Evolutionary conservation across 2,888 invertebrate genomes (phyloP).

Genomic region (Julus scanicus): DNA sequence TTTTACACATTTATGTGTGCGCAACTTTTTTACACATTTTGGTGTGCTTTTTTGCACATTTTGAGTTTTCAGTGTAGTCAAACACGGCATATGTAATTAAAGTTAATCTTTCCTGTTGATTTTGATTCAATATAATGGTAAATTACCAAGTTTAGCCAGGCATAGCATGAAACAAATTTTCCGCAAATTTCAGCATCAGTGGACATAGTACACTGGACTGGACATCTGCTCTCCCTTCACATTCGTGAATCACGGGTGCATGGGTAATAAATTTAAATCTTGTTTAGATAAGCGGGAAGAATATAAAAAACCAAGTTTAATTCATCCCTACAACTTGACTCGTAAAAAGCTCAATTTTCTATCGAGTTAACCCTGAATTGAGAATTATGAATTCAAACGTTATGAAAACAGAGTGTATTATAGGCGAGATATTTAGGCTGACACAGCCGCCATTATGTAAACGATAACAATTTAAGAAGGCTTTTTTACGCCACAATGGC

Average conservation of each 20-base stretch:
- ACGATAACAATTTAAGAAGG: slow-evolving; percentile 36
- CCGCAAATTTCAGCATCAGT: not conserved
- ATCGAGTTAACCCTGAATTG: slow-evolving; percentile 48
- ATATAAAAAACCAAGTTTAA: not conserved
- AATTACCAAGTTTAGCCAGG: no score
- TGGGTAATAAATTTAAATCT: slow-evolving; percentile 14
- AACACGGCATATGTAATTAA: not conserved
- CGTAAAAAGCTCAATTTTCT: slow-evolving; percentile 44
- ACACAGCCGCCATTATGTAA: slow-evolving; percentile 23
- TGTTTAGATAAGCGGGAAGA: not conserved
- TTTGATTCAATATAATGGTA: no score
- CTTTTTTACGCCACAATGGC: slow-evolving; percentile 27
- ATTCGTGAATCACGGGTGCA: not conserved
- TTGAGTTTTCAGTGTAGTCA: no score
- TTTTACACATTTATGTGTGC: not conserved
- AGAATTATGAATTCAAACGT: slow-evolving; percentile 43
- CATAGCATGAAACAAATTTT: not conserved
- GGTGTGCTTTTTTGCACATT: no score
- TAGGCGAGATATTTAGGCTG: slow-evolving; percentile 41
- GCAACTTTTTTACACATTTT: no score
- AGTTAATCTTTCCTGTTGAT: no score
- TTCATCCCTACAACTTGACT: slow-evolving; percentile 20
- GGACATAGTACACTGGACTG: not conserved
- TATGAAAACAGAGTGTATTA: slow-evolving; percentile 41
- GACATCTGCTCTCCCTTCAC: not conserved